phyloP scores from a whole-genome alignment of 1,140 invertebrate species.

The Armadillidium nasatum region DNA sequence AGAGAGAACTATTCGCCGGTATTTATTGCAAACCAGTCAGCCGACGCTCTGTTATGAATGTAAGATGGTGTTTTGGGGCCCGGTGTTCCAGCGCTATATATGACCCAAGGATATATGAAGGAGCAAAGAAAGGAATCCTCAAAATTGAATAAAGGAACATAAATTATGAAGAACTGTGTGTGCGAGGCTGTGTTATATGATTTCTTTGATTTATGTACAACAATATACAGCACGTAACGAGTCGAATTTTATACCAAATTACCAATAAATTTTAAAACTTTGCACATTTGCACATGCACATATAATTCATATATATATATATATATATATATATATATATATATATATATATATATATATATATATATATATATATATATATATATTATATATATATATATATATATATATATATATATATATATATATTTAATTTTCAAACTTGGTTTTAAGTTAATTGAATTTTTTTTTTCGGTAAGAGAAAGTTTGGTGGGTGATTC shows the following conservation, averaged over 20 bases:
- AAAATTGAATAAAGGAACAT: background rate
- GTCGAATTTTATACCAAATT: constrained; percentile 8
- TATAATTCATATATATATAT: too few relatives aligned
- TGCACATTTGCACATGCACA: background rate
- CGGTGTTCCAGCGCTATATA: background rate
- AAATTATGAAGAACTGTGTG: background rate
- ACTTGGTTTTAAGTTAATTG: constrained; percentile 8
- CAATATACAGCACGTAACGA: constrained; percentile 9
- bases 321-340: too few relatives aligned
- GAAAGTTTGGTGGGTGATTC: too few relatives aligned
- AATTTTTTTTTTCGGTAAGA: background rate
- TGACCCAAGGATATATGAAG: constrained; percentile 9
- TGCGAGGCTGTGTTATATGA: background rate
- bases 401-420: background rate
- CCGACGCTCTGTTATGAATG: constrained; percentile 5
- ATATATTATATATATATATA: background rate
- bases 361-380: constrained; percentile 5
- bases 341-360: background rate
- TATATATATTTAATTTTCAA: constrained; percentile 9
- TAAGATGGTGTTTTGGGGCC: constrained; percentile 2
- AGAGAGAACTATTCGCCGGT: background rate
- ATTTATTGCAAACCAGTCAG: constrained; percentile 1
- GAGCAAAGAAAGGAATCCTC: constrained; percentile 7
- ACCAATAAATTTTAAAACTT: constrained; percentile 1
- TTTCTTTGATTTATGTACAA: background rate